Conservation (phyloP, 2,888 invertebrate species). For the Itoplectis maculator region DNA sequence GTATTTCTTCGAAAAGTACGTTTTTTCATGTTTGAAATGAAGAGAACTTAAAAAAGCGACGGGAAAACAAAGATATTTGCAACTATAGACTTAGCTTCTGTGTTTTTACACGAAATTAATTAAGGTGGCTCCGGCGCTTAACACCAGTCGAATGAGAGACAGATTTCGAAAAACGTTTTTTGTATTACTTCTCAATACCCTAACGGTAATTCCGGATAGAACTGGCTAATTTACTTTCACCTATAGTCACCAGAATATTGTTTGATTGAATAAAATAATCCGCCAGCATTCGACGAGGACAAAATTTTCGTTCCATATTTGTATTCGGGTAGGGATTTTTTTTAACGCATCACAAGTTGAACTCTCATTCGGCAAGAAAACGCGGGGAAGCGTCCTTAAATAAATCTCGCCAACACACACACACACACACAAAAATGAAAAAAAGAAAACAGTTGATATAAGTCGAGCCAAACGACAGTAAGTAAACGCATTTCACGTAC, state of each 20-base stretch:
- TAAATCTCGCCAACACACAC: constrained; percentile 31
- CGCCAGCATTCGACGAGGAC: too few species aligned
- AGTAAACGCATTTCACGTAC: constrained; percentile 82
- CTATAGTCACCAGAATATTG: too few species aligned
- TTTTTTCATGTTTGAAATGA: neutral
- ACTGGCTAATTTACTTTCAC: too few species aligned
- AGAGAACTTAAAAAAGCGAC: constrained; percentile 24
- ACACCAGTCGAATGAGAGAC: too few species aligned
- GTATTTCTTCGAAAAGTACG: constrained; percentile 34
- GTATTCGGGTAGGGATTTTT: too few species aligned
- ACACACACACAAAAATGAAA: constrained; percentile 32
- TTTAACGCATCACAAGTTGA: neutral
- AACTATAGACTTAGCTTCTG: constrained; percentile 80
- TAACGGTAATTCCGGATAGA: too few species aligned
- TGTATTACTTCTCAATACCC: too few species aligned
- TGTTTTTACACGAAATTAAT: constrained; percentile 75
- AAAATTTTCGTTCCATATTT: too few species aligned
- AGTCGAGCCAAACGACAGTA: constrained; percentile 83
- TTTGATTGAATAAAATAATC: too few species aligned
- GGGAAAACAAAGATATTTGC: constrained; percentile 67
- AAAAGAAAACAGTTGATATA: constrained; percentile 78
- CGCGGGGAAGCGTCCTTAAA: neutral
- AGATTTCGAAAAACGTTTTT: too few species aligned
- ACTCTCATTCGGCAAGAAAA: neutral
- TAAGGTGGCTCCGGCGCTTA: neutral